Evolutionary conservation across 2,797 vertebrate species (phyloP), one percentile per base, ranked within the genome.

Genomic region (Thalassophryne amazonica): DNA sequence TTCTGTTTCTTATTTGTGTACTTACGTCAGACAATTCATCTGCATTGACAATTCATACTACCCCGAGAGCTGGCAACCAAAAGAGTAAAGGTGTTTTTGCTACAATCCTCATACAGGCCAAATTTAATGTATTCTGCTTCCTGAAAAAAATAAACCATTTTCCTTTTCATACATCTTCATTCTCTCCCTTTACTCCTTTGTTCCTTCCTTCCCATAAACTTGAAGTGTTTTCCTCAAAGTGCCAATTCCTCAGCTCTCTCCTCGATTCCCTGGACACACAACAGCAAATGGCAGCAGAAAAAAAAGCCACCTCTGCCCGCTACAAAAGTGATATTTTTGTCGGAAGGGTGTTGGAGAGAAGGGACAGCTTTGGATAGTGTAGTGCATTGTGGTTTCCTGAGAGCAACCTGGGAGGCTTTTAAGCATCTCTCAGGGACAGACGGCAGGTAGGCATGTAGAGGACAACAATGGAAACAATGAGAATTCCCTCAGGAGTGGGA

Each of bases 381-480:
- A 22, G 37, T 14, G 38, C 77, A 80, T 74, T 81, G 78, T 64
- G 73, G 76, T 83, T 88, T 83, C 78, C 79, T 56, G 72, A 70
- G 52, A 79, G 61, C 66, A 39, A 75, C 61, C 76, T 78, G 74
- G 74, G 75, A 86, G 76, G 74, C 84, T 79, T 83, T 85, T 76
- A 84, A 88, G 81, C 61, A 59, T 69, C 34, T 69, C 65, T 67
- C 51, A 30, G 76, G 78, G 82, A 81, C 78, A 81, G 81, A 84
- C 81, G 53, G 80, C 78, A 83, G 84, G 81, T 80, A 86, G 76
- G 70, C 66, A 73, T 73, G 76, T 70, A 84, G 45, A 46, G 39
- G 24, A 70, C 58, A 59, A 85, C 78, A 87, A 86, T 77, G 55
- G 69, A 63, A 72, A 85, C 86, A 85, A 85, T 83, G 73, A 51